These are phyloP conservation scores for Rhopilema esculentum DNA, from an alignment of 30 jellyfish, hydroid and myxozoan species.

Conservation along the genomic window DNA sequence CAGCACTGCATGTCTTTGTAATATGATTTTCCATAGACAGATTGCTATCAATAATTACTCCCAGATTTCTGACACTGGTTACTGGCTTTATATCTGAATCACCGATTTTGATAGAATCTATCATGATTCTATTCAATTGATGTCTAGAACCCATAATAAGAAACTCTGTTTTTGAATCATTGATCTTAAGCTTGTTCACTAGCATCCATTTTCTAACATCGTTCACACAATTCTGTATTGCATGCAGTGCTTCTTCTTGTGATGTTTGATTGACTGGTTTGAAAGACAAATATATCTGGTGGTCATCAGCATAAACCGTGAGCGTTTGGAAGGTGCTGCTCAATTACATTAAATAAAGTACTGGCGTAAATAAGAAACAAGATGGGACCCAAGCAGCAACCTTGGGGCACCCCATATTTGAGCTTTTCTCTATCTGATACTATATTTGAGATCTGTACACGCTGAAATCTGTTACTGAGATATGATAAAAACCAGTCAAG, in stretches of 20 bases:
- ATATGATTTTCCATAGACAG: conserved; percentile 42
- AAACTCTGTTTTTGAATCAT: too few species aligned
- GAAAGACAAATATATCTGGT: conserved; percentile 55
- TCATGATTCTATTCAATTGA: conserved; percentile 19
- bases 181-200: too few species aligned
- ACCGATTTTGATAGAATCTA: conserved; percentile 51
- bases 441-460: conserved; percentile 20
- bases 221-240: too few species aligned
- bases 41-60: conserved; percentile 35
- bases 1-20: conserved; percentile 63
- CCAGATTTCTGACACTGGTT: conserved; percentile 33
- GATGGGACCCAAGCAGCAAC: too few species aligned
- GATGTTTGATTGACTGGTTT: conserved; percentile 40
- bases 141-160: conserved; percentile 44
- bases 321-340: too few species aligned
- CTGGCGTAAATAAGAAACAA: too few species aligned
- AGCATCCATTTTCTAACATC: too few species aligned
- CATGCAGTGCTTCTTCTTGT: conserved; percentile 62
- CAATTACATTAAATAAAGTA: too few species aligned
- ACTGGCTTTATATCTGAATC: conserved; percentile 57
- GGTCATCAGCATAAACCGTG: conserved; percentile 72
- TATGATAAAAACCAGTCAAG: conserved; percentile 35
- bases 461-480: conserved; percentile 19
- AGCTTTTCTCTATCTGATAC: conserved; percentile 29
- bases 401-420: too few species aligned